Conservation (phyloP, 2,113 vertebrate species). For the Oryzias curvinotus region DNA sequence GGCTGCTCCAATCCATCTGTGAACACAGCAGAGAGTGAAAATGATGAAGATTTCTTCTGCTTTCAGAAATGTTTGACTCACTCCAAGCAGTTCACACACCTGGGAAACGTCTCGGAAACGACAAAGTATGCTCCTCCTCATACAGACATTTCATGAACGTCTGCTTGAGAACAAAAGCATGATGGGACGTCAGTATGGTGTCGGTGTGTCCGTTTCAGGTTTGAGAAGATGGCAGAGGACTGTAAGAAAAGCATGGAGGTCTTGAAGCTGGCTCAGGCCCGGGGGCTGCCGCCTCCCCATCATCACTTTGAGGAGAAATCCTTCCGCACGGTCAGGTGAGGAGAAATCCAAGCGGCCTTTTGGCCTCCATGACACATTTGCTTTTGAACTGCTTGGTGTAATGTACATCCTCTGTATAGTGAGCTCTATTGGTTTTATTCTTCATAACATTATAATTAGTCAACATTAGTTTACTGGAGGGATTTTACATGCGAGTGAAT, state of each 20-base stretch:
- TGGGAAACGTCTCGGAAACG: conserved; percentile 89
- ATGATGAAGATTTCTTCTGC: conserved; percentile 24
- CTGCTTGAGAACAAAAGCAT: not conserved
- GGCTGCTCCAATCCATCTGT: not conserved
- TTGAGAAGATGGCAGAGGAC: conserved; percentile 90
- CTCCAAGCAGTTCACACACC: conserved; percentile 93
- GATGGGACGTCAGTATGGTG: not conserved
- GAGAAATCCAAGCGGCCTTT: not conserved
- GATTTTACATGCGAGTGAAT: too few relatives aligned
- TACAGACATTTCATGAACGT: too few relatives aligned
- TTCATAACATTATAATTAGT: too few relatives aligned
- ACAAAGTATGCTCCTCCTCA: conserved; percentile 79
- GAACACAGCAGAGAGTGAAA: not conserved
- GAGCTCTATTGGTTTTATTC: too few relatives aligned
- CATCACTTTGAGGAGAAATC: conserved; percentile 93
- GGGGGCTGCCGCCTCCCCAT: conserved; percentile 87
- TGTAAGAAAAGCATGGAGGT: conserved; percentile 91
- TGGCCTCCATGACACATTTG: not conserved
- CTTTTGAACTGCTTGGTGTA: not conserved
- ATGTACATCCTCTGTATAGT: too few relatives aligned
- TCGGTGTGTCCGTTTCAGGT: conserved; percentile 61
- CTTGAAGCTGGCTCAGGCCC: conserved; percentile 86
- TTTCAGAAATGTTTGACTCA: conserved; percentile 90
- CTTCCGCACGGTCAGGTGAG: conserved; percentile 89
- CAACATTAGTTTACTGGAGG: too few relatives aligned